phyloP scores from a whole-genome alignment of 2,888 invertebrate genomes.

The Eupeodes luniger region DNA sequence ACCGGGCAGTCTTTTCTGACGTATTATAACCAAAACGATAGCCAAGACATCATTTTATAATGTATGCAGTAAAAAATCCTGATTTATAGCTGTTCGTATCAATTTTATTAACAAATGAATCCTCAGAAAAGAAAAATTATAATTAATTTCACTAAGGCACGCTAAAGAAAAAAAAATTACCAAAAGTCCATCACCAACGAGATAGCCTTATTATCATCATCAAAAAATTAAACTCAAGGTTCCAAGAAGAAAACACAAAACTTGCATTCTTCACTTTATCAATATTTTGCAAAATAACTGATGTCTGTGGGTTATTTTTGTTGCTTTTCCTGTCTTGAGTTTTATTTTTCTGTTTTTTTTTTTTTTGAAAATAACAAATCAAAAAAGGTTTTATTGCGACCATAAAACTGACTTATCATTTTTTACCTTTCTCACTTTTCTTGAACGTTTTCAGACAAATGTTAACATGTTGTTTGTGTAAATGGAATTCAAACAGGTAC shows the following conservation, averaged over 20 bases:
- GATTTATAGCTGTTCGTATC: slow-evolving; percentile 29
- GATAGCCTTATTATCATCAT: slow-evolving; percentile 1
- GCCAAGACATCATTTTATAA: not conserved
- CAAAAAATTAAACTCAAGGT: slow-evolving; percentile 27
- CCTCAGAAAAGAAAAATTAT: slow-evolving; percentile 1
- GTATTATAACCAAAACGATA: slow-evolving; percentile 3
- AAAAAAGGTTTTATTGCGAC: slow-evolving; percentile 48
- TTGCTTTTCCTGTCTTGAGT: not conserved
- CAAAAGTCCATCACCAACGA: not conserved
- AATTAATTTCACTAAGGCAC: slow-evolving; percentile 36
- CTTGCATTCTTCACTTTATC: slow-evolving; percentile 46
- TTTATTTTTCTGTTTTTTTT: not conserved
- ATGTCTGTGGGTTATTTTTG: not conserved
- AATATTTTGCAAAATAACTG: slow-evolving; percentile 36
- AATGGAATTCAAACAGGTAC: slow-evolving; percentile 57
- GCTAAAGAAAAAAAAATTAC: slow-evolving; percentile 19
- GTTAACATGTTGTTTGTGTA: slow-evolving; percentile 67
- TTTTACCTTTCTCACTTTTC: slow-evolving; percentile 39
- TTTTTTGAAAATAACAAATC: not conserved
- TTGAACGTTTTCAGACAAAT: slow-evolving; percentile 55
- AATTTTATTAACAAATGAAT: slow-evolving; percentile 32
- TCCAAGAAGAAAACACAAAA: slow-evolving; percentile 38
- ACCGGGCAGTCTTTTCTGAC: not conserved
- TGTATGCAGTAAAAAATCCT: slow-evolving; percentile 16
- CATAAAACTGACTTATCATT: slow-evolving; percentile 52